Evolutionary conservation across 2,797 vertebrate species (phyloP).

Genomic region (Ciconia nigra): DNA sequence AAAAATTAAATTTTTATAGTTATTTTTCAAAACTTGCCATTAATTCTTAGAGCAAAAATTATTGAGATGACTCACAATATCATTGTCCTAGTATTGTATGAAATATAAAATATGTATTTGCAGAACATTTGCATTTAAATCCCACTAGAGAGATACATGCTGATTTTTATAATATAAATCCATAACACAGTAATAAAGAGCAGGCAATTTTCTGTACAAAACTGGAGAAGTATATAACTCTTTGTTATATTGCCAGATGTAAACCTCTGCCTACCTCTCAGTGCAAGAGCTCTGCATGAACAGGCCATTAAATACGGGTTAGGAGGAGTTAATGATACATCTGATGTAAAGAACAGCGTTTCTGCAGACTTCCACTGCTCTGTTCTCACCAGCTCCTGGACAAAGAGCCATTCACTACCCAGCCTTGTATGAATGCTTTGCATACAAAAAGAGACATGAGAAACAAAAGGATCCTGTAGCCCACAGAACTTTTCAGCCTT

Average conservation of each 20-base stretch:
- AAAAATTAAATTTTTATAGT: background rate
- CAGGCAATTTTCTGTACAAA: background rate
- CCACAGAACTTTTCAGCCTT: constrained; percentile 9
- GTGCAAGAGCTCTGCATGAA: background rate
- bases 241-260: background rate
- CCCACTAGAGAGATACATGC: background rate
- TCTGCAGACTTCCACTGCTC: constrained; percentile 10
- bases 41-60: background rate
- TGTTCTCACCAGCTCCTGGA: constrained; percentile 18
- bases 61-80: background rate
- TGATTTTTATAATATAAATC: background rate
- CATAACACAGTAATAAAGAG: background rate
- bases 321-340: constrained; percentile 37
- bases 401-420: constrained; percentile 51
- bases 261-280: background rate
- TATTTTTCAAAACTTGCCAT: background rate
- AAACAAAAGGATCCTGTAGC: constrained; percentile 54
- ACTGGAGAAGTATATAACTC: background rate
- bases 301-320: constrained; percentile 4
- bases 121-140: background rate
- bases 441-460: constrained; percentile 41
- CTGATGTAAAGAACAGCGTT: background rate
- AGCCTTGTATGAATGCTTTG: constrained; percentile 42
- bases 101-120: background rate
- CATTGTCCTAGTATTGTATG: background rate